Percentiles rank a stretch among this genome's conserved stretches.
phyloP scores from a whole-genome alignment of 2,113 vertebrate genomes.

The Callopanchax toddi region DNA sequence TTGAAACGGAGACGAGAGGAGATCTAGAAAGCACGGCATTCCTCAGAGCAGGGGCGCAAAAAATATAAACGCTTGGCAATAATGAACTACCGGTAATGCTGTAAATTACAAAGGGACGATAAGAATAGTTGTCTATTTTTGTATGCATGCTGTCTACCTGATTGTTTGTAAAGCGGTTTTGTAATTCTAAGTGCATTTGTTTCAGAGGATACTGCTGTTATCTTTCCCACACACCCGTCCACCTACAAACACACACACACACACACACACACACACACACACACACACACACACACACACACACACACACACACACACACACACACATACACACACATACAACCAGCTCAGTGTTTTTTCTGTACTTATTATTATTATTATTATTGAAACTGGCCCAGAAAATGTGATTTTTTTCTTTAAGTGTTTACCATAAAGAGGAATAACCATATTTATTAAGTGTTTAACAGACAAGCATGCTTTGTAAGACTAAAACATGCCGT shows the following conservation, averaged over 20 bases:
- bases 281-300: slow-evolving; percentile 11
- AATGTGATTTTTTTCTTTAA: slow-evolving; percentile 31
- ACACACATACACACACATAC: slow-evolving; percentile 12
- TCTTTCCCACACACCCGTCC: background rate
- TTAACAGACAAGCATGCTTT: slow-evolving; percentile 78
- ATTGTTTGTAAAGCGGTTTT: slow-evolving; percentile 79
- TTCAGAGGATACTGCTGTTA: slow-evolving; percentile 57
- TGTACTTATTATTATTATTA: slow-evolving; percentile 55
- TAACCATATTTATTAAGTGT: slow-evolving; percentile 77
- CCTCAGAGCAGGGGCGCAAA: slow-evolving; percentile 52
- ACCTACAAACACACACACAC: slow-evolving; percentile 6
- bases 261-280: slow-evolving; percentile 4
- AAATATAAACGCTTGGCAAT: slow-evolving; percentile 71
- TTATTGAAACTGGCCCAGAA: slow-evolving; percentile 20
- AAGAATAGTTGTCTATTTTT: slow-evolving; percentile 84
- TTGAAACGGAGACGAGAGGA: slow-evolving; percentile 42
- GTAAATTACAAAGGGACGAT: slow-evolving; percentile 68
- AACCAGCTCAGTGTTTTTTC: slow-evolving; percentile 62
- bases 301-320: background rate
- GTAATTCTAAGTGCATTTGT: slow-evolving; percentile 66
- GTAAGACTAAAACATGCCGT: slow-evolving; percentile 67
- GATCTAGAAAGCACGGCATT: slow-evolving; percentile 41
- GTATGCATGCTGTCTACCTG: slow-evolving; percentile 83
- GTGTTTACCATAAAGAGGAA: slow-evolving; percentile 49
- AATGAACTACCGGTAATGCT: slow-evolving; percentile 72